Evolutionary conservation across 2,888 invertebrate species (phyloP), one percentile per base, ranked within the genome.

Genomic region (Plutella xylostella): DNA sequence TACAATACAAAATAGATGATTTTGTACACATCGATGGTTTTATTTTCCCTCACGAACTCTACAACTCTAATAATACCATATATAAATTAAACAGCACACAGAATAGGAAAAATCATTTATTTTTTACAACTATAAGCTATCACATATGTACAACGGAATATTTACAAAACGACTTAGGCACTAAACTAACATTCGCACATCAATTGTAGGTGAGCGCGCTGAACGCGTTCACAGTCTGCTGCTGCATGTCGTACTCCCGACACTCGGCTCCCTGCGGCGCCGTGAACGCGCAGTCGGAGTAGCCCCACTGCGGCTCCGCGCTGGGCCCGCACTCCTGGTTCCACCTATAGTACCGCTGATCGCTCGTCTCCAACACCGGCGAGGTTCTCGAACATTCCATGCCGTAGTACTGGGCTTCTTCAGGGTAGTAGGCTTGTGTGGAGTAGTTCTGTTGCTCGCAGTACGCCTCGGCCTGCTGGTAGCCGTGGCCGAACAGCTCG

Each of bases 1-100:
- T 82, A 83, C 82, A 84, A 79, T 82, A 80, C 30, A 44, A 39
- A 85, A 84, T 83, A 82, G 79, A 79, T 70, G 69, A 68, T 82
- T 83, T 82, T 84, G 73, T 84, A 82, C 72, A 78, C 77, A 76
- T 63, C 53, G 50, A 56, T 31, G 34, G 59, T 65, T 69, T 76
- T 72, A 56, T 58, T 63, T 53, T 47, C 49, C 14, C n/a, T n/a
- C n/a, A n/a, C n/a, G n/a, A n/a, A n/a, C n/a, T n/a, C n/a, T n/a
- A n/a, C n/a, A n/a, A n/a, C n/a, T n/a, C n/a, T n/a, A n/a, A n/a
- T n/a, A n/a, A n/a, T n/a, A n/a, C n/a, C n/a, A n/a, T 17, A 14
- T 9, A 14, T 25, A 22, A 22, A 39, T 21, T 2, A 39, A 25
- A 39, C 5, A 2, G n/a, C 4, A 20, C 2, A 21, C 19, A 18